A percentile compares a stretch with the other conserved stretches of the same genome.
Evolutionary conservation across 2,113 vertebrate genomes (phyloP).

Genomic region (Sphaerodactylus townsendi): DNA sequence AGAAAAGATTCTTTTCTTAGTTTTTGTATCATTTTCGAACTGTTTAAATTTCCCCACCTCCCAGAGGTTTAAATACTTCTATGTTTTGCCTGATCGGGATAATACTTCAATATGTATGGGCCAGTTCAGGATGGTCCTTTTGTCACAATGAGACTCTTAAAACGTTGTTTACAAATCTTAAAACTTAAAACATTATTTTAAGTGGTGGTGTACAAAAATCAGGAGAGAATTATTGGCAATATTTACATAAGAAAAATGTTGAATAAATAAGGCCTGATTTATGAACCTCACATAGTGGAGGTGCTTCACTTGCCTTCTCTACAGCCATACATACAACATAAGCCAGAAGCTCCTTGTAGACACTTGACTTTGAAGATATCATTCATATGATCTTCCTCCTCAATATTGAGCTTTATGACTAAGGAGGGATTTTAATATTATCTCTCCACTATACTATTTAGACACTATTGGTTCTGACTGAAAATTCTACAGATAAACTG

Average conservation of each 20-base stretch:
- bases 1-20: conserved; percentile 25
- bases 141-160: too few species aligned
- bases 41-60: neutral
- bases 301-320: neutral
- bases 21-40: neutral
- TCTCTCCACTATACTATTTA: conserved; percentile 25
- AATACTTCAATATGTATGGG: conserved; percentile 38
- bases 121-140: neutral
- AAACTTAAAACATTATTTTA: too few species aligned
- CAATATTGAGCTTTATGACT: neutral
- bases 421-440: neutral
- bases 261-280: neutral
- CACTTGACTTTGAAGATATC: neutral
- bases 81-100: neutral
- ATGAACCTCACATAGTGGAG: neutral
- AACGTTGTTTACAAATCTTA: too few species aligned
- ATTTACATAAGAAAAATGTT: neutral
- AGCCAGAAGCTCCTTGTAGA: neutral
- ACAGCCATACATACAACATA: neutral
- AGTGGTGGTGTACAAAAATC: neutral
- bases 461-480: conserved; percentile 39
- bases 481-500: conserved; percentile 26
- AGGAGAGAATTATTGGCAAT: neutral
- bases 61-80: neutral
- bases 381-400: conserved; percentile 24